Evolutionary conservation across 1,140 invertebrate species (phyloP), one percentile per base, ranked within the genome.

Genomic region (Hycleus phaleratus): DNA sequence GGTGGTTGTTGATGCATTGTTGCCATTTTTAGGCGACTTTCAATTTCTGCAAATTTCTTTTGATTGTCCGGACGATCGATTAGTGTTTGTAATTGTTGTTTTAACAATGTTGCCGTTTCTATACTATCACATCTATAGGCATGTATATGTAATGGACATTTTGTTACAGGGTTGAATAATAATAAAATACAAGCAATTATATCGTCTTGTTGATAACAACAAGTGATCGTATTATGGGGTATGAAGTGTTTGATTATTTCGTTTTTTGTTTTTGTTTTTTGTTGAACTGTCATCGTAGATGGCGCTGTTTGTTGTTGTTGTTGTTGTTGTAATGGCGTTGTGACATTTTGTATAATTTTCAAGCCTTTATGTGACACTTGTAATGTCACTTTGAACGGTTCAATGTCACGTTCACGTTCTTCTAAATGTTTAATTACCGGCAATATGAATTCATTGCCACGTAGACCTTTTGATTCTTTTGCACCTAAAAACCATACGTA

Each of bases 401-500:
- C 90, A 63, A 90, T 83, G 63, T 90, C 84, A 61, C 85, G 81
- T 66, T 93, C 90, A 61, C 89, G 82, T 69, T 90, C 85, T 58
- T 95, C 80, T 56, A 98, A 78, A 65, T 92, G 84, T 54, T 85
- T 79, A 63, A 97, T 84, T 40, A 93, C 91, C 1, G 91, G 89
- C 26, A 88, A 73, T 1, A 93, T 86, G 66, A 85, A 90, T 62
- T 88, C 83, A 8, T 83, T 77, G 46, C 93, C 91, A 9, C 92
- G 79, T 58, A 97, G 80, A 10, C 93, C 93, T 65, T 90, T 86
- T 32, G 90, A 89, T 77, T 97, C 94, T 77, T 95, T 90, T 63
- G 95, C 93, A 18, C 95, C 95, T 63, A 98, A 81, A 78, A 97
- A 98, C 90, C 94, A 95, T 46, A 98, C 94, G 76, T 98, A 98